Conservation (phyloP, 2,113 vertebrate species). For the Natator depressus region DNA sequence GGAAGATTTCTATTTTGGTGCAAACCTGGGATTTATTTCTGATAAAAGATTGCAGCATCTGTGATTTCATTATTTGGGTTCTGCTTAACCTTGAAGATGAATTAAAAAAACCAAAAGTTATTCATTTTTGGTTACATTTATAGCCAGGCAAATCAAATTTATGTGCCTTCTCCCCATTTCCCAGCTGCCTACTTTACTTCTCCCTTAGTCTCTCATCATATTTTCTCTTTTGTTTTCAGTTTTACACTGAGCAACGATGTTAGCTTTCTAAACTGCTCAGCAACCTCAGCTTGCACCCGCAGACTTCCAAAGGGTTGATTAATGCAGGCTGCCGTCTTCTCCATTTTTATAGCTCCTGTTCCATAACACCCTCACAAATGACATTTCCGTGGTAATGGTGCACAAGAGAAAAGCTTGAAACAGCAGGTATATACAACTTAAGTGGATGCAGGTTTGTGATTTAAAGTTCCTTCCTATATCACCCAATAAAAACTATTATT, state of each 20-base stretch:
- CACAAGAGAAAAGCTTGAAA: conserved; percentile 29
- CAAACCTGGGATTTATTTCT: background rate
- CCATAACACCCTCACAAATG: conserved; percentile 52
- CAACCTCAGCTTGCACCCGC: conserved; percentile 37
- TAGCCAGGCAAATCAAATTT: conserved; percentile 3
- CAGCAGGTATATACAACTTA: background rate
- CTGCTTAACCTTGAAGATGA: conserved; percentile 11
- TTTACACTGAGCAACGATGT: conserved; percentile 40
- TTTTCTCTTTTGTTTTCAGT: conserved; percentile 22
- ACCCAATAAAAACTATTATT: conserved; percentile 22
- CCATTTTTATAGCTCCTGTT: background rate
- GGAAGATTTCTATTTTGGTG: background rate
- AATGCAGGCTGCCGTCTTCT: conserved; percentile 8
- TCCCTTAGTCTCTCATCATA: background rate
- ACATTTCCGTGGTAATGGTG: conserved; percentile 52
- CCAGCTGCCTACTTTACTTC: conserved; percentile 20
- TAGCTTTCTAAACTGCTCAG: conserved; percentile 58
- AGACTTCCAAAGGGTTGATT: conserved; percentile 47
- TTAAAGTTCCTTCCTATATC: conserved; percentile 29
- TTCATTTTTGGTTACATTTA: background rate
- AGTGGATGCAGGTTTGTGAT: conserved; percentile 24
- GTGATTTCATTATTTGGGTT: background rate
- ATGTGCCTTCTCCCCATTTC: conserved; percentile 11
- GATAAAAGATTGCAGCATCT: background rate
- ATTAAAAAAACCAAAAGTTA: background rate